Evolutionary conservation across 92 coral and sea anemone genomes (phyloP).

Genomic region (Phenganax stokvisi): DNA sequence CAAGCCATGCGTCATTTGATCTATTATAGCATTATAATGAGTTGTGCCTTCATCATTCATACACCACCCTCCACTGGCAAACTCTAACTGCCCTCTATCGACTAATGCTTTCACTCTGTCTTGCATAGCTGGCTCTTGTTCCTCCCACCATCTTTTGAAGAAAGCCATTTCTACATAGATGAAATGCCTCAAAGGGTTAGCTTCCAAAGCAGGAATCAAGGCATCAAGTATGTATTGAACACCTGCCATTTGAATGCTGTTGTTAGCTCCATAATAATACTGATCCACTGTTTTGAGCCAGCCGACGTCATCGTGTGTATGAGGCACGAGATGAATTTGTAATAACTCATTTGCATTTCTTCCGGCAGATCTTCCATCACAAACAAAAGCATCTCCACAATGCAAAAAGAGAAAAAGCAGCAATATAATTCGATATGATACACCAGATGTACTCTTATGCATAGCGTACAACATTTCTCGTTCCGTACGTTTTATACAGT

Average conservation of each 20-base stretch:
- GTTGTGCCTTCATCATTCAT: conserved; percentile 96
- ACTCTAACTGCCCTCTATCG: conserved; percentile 61
- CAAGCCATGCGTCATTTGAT: conserved; percentile 90
- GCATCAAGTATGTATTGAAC: conserved; percentile 95
- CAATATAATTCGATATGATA: not conserved
- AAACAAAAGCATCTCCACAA: conserved; percentile 8
- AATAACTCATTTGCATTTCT: conserved; percentile 42
- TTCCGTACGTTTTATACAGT: too few relatives aligned
- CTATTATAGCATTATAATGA: conserved; percentile 88
- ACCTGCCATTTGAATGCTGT: conserved; percentile 86
- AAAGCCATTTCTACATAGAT: conserved; percentile 95
- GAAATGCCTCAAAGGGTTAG: conserved; percentile 62
- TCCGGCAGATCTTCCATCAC: not conserved
- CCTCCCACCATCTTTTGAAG: conserved; percentile 90
- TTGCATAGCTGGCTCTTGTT: conserved; percentile 57
- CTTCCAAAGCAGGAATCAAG: conserved; percentile 73
- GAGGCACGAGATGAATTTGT: conserved; percentile 81
- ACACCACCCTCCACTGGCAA: conserved; percentile 94
- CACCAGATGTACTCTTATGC: not conserved
- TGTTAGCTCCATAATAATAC: conserved; percentile 77
- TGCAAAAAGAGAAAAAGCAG: not conserved
- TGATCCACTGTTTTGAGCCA: conserved; percentile 95
- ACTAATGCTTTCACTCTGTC: conserved; percentile 67
- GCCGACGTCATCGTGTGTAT: conserved; percentile 93
- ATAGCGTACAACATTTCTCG: too few relatives aligned